Evolutionary conservation across 1,140 invertebrate species (phyloP), one percentile per base, ranked within the genome.

Genomic region (Drosophila yakuba): DNA sequence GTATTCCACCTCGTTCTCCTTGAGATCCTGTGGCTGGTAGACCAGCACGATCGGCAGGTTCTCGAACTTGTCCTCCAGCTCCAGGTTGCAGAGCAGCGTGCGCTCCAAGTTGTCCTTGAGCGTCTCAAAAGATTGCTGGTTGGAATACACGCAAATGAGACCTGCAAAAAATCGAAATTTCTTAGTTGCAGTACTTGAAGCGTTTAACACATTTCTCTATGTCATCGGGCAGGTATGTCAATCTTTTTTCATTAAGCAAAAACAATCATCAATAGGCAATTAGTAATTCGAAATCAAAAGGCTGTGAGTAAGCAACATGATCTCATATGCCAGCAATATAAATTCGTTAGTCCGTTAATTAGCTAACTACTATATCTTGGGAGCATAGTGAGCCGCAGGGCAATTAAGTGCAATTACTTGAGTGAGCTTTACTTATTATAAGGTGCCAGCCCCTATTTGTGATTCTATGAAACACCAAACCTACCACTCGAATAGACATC

Each of bases 91-190:
- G 0, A 98, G 93, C 6, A 99, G 93, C 11, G 97, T 98, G 92
- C 98, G 98, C 89, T 98, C 97, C 66, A 99, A 94, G 91, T 97
- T 98, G 67, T 96, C 96, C 78, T 97, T 94, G 43, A 99, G 96
- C 91, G 98, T 98, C 80, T 98, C 97, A 89, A 99, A 96, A 2
- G 97, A 97, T 79, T 97, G 96, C 73, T 96, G 96, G 90, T 98
- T 97, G 76, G 97, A 97, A 93, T 97, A 99, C 28, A 98, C 96
- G 92, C 96, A 97, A 92, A 97, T 97, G 60, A 96, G 96, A 50
- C 96, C 96, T 96, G 14, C 6, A 48, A 48, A 28, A 4, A 8
- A 32, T 32, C 32, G 7, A 32, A 32, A 32, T 32, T 32, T 32
- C 8, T 32, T 32, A 32, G 32, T 32, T 32, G 3, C 32, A 32